These are phyloP conservation scores for Spinibarbus caldwelli DNA, from an alignment of 2,797 vertebrate genomes.

Conservation along the genomic window DNA sequence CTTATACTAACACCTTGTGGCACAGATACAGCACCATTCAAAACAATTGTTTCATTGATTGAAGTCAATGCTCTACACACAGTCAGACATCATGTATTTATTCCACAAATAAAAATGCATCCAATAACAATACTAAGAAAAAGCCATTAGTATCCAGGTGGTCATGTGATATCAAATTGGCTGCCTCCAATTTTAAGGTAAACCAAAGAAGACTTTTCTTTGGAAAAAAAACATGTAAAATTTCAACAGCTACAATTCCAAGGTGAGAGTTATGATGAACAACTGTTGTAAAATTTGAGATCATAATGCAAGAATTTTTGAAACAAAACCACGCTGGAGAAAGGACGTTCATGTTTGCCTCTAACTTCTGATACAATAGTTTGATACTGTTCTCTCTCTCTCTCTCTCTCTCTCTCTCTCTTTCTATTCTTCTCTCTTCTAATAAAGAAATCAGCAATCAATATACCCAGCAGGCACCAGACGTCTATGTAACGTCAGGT, in stretches of 20 bases:
- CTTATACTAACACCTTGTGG: no score
- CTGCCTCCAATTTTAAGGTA: neutral
- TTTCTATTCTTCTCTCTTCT: neutral
- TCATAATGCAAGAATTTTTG: neutral
- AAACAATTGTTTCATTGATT: neutral
- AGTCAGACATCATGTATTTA: neutral
- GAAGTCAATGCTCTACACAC: neutral
- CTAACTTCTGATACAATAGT: no score
- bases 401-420: neutral
- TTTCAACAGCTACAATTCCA: neutral
- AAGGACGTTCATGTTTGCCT: no score
- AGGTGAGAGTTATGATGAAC: constrained; percentile 14
- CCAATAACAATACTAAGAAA: neutral
- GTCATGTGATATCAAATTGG: neutral
- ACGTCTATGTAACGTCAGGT: no score
- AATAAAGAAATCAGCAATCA: neutral
- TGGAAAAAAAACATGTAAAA: neutral
- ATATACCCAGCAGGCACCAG: no score
- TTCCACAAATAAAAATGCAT: neutral
- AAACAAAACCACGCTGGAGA: no score
- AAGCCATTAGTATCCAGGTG: no score
- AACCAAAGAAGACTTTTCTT: neutral
- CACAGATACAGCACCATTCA: neutral
- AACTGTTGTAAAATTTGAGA: neutral
- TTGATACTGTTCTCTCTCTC: no score